These are phyloP conservation scores for Melinaea marsaeus DNA, from an alignment of 2,888 invertebrate genomes.

Conservation along the genomic window DNA sequence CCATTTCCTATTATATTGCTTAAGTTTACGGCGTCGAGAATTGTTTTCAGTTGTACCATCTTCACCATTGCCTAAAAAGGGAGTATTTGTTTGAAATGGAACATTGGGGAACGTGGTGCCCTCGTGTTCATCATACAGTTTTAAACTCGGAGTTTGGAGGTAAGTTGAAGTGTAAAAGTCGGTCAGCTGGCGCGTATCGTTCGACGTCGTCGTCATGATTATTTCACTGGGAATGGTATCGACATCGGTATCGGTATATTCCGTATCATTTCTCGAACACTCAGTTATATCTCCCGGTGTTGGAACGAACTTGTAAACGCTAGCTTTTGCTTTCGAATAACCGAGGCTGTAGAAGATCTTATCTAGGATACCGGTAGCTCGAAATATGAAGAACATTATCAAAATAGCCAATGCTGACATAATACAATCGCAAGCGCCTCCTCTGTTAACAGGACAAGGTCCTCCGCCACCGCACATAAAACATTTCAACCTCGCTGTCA, in stretches of 20 bases:
- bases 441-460: slow-evolving; percentile 52
- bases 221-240: too few relatives aligned
- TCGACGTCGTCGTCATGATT: not conserved
- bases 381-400: slow-evolving; percentile 57
- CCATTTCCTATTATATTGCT: slow-evolving; percentile 15
- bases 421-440: slow-evolving; percentile 59
- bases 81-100: too few relatives aligned
- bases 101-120: too few relatives aligned
- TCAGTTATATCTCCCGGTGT: slow-evolving; percentile 56
- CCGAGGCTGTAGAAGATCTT: slow-evolving; percentile 61
- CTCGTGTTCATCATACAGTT: not conserved
- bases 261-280: slow-evolving; percentile 51
- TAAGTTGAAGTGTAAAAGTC: slow-evolving; percentile 6
- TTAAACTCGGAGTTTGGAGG: not conserved
- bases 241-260: slow-evolving; percentile 22
- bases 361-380: slow-evolving; percentile 58
- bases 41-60: too few relatives aligned
- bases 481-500: slow-evolving; percentile 57
- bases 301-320: slow-evolving; percentile 42
- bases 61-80: not conserved
- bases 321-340: slow-evolving; percentile 47
- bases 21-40: not conserved
- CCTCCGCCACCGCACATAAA: slow-evolving; percentile 65
- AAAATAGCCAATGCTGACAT: slow-evolving; percentile 55
- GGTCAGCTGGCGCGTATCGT: slow-evolving; percentile 9